phyloP scores from a whole-genome alignment of 1,140 invertebrate species.

The Asobara japonica region DNA sequence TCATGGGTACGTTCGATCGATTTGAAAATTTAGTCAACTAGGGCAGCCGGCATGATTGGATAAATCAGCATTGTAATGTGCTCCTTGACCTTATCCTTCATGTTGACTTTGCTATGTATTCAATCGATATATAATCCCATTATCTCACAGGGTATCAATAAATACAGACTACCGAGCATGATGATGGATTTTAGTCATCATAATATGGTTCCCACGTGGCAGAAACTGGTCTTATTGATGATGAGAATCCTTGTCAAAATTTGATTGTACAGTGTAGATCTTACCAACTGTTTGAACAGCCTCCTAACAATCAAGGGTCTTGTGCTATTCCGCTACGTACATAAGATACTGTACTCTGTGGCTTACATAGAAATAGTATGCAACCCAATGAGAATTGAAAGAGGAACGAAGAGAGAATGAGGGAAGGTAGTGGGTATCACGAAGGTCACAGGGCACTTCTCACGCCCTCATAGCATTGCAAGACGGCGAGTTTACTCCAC shows the following conservation, averaged over 20 bases:
- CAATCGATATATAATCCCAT: no score
- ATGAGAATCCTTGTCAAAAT: not conserved
- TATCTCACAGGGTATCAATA: no score
- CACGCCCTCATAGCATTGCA: not conserved
- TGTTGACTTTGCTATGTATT: no score
- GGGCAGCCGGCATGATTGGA: no score
- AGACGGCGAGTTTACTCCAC: not conserved
- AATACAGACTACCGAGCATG: not conserved
- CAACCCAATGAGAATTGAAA: not conserved
- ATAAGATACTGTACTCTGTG: not conserved
- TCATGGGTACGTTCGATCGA: no score
- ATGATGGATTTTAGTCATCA: slow-evolving; percentile 38
- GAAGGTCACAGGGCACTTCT: slow-evolving; percentile 2
- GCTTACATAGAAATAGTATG: slow-evolving; percentile 1
- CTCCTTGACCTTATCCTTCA: no score
- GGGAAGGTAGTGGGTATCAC: not conserved
- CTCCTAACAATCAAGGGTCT: not conserved
- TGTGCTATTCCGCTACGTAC: not conserved
- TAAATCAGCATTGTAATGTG: no score
- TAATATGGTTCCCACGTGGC: slow-evolving; percentile 33
- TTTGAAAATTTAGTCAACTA: no score
- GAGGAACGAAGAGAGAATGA: not conserved
- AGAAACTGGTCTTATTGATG: not conserved
- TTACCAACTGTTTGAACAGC: not conserved
- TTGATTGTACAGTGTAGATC: not conserved